Conservation (phyloP, 1,140 invertebrate genomes). For the Papilio machaon region DNA sequence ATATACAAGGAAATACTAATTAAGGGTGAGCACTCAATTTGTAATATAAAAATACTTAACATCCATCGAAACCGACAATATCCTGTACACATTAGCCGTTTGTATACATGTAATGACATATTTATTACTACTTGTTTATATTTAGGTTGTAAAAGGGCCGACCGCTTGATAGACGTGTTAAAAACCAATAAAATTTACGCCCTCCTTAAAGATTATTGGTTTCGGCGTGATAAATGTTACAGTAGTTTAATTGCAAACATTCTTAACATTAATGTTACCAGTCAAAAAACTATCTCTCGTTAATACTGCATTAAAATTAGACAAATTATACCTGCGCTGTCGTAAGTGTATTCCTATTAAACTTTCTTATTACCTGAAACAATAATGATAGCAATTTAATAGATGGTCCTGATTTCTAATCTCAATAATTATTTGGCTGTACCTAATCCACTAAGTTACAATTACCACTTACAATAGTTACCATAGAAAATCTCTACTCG, state of each 20-base stretch:
- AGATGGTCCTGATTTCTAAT: neutral
- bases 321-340: neutral
- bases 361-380: neutral
- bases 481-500: slow-evolving; percentile 38
- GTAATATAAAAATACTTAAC: slow-evolving; percentile 47
- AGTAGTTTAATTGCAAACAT: neutral
- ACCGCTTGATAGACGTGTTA: slow-evolving; percentile 28
- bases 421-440: neutral
- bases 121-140: slow-evolving; percentile 64
- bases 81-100: slow-evolving; percentile 54
- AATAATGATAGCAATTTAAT: neutral
- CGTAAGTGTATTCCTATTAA: neutral
- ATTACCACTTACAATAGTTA: slow-evolving; percentile 3
- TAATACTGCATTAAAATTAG: neutral
- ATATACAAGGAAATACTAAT: slow-evolving; percentile 61
- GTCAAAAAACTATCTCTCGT: neutral
- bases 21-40: slow-evolving; percentile 59
- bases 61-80: slow-evolving; percentile 50
- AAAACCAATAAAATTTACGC: slow-evolving; percentile 21
- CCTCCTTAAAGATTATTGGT: neutral
- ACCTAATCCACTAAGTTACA: neutral
- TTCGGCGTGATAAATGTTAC: neutral
- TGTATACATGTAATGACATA: slow-evolving; percentile 55
- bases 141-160: slow-evolving; percentile 1
- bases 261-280: neutral